These are phyloP conservation scores for Bergia puertoricense DNA, from an alignment of 92 coral and sea anemone genomes.

Conservation along the genomic window DNA sequence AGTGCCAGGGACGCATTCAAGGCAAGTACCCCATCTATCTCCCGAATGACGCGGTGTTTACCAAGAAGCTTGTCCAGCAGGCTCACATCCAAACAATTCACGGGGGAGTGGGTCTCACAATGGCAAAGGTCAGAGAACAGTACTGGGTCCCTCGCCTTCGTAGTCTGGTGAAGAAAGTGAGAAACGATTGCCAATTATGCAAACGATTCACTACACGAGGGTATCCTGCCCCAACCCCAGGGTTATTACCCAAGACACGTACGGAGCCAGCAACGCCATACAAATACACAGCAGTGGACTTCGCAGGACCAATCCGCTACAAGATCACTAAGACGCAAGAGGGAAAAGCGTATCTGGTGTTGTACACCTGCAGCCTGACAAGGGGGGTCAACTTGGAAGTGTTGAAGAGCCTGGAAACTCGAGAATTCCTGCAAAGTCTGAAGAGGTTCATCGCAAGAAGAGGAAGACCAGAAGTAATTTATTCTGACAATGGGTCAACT, in stretches of 20 bases:
- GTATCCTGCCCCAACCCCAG: conserved; percentile 37
- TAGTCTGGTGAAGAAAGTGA: conserved; percentile 27
- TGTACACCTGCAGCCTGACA: conserved; percentile 45
- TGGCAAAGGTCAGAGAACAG: conserved; percentile 47
- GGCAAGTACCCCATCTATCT: conserved; percentile 56
- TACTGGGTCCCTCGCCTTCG: conserved; percentile 43
- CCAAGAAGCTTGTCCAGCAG: conserved; percentile 35
- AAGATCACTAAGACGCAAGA: conserved; percentile 11
- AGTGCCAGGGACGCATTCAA: background rate
- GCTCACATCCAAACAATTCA: conserved; percentile 36
- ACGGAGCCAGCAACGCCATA: conserved; percentile 46
- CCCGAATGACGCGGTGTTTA: conserved; percentile 11
- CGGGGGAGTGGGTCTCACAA: conserved; percentile 48
- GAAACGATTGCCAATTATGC: conserved; percentile 20
- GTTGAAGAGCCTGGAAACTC: too few relatives aligned
- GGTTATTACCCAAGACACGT: conserved; percentile 32
- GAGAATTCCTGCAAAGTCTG: too few relatives aligned
- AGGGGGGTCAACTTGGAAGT: conserved; percentile 4
- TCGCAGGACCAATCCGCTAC: conserved; percentile 56
- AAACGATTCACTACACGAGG: conserved; percentile 23
- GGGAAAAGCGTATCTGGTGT: conserved; percentile 32
- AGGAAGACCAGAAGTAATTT: too few relatives aligned
- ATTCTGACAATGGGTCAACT: background rate
- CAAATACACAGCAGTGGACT: conserved; percentile 48
- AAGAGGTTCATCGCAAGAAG: too few relatives aligned